These are phyloP conservation scores for Nycticebus coucang DNA, from an alignment of 2,113 vertebrate species.

Conservation along the genomic window DNA sequence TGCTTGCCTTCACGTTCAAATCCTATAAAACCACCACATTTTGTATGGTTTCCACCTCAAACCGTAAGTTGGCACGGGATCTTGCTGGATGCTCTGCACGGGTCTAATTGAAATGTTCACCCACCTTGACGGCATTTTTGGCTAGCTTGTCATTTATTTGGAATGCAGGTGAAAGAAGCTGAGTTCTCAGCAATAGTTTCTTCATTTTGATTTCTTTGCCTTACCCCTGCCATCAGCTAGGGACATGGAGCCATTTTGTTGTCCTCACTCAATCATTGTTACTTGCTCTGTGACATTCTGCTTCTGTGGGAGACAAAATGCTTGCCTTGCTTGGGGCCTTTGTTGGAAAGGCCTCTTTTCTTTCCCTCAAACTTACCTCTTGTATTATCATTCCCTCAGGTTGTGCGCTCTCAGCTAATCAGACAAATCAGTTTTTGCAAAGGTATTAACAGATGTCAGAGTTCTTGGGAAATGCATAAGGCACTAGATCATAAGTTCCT, in stretches of 20 bases:
- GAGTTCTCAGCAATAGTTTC: constrained; percentile 40
- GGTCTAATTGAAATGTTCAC: constrained; percentile 63
- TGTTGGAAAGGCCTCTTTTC: background rate
- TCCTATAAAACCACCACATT: constrained; percentile 76
- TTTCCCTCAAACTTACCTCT: background rate
- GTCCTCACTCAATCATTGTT: background rate
- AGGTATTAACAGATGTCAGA: background rate
- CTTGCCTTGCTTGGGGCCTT: background rate
- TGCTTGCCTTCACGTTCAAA: constrained; percentile 73
- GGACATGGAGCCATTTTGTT: background rate
- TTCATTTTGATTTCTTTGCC: background rate
- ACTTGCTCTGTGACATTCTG: background rate
- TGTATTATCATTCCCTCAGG: background rate
- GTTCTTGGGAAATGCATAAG: background rate
- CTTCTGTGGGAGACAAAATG: background rate
- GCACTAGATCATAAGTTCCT: background rate
- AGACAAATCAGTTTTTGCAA: constrained; percentile 9
- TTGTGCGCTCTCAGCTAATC: background rate
- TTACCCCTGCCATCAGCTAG: background rate
- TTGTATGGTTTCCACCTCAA: constrained; percentile 75
- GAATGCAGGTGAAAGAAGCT: constrained; percentile 52
- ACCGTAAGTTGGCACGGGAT: constrained; percentile 63
- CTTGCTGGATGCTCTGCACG: constrained; percentile 24
- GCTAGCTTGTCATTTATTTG: constrained; percentile 39
- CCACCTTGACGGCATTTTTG: constrained; percentile 58